These are phyloP conservation scores for Cyprinodon tularosa DNA, from an alignment of 2,113 vertebrate genomes.

Conservation along the genomic window DNA sequence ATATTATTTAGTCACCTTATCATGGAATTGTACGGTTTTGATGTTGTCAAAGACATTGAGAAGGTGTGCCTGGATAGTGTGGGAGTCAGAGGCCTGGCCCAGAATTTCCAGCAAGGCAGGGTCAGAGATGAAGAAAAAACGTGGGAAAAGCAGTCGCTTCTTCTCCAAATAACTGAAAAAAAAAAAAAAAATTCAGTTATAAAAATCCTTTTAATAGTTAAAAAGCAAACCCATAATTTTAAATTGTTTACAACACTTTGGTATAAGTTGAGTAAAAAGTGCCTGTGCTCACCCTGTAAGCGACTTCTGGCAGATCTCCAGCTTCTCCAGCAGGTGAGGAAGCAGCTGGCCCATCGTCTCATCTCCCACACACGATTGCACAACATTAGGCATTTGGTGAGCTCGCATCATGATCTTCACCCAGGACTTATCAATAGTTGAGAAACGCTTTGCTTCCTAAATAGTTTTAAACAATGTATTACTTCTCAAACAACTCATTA, in stretches of 20 bases:
- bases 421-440: constrained; percentile 98
- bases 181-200: constrained; percentile 64
- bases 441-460: constrained; percentile 96
- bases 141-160: constrained; percentile 92
- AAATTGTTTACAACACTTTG: accelerated
- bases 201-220: neutral
- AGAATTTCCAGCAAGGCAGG: constrained; percentile 95
- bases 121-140: constrained; percentile 98
- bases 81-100: constrained; percentile 94
- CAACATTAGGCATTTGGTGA: constrained; percentile 90
- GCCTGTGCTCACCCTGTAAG: constrained; percentile 89
- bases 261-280: neutral
- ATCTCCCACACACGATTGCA: constrained; percentile 93
- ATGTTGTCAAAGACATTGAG: constrained; percentile 97
- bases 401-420: constrained; percentile 95
- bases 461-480: neutral
- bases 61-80: constrained; percentile 94
- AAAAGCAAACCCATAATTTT: neutral
- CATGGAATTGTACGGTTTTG: constrained; percentile 89
- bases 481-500: too few relatives aligned
- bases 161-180: constrained; percentile 91
- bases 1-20: constrained; percentile 80
- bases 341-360: constrained; percentile 94
- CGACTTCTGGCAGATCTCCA: constrained; percentile 97
- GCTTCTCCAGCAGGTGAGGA: constrained; percentile 92